Conservation (phyloP, 2,113 vertebrate species). For the Thomomys bottae region DNA sequence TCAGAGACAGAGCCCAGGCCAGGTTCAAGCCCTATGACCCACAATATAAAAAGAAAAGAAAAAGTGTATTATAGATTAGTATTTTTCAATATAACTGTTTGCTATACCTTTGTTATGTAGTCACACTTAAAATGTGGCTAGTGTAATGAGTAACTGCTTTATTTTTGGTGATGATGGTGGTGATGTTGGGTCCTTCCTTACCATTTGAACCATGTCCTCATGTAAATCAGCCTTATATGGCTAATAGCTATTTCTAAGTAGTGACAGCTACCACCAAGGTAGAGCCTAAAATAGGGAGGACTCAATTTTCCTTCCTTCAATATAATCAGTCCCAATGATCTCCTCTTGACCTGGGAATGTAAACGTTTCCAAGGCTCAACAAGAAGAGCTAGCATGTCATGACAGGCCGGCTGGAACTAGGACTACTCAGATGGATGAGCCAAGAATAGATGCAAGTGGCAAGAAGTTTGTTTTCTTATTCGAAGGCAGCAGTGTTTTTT, state of each 20-base stretch:
- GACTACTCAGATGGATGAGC: not conserved
- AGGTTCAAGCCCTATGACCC: too few species aligned
- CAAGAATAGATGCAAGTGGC: not conserved
- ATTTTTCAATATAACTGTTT: not conserved
- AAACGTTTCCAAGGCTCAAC: not conserved
- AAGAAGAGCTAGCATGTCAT: not conserved
- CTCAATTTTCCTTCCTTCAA: not conserved
- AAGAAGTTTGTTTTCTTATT: not conserved
- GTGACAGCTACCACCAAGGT: not conserved
- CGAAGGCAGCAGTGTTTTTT: slow-evolving; percentile 24
- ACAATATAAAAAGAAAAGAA: too few species aligned
- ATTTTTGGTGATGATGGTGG: not conserved
- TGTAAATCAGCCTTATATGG: too few species aligned
- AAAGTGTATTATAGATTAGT: not conserved
- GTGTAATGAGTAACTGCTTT: not conserved
- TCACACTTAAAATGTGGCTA: not conserved
- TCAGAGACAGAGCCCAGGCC: too few species aligned
- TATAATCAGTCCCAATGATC: not conserved
- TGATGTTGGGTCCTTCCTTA: too few species aligned
- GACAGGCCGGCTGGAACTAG: not conserved
- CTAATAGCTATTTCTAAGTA: not conserved
- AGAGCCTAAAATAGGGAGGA: not conserved
- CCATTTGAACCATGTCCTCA: too few species aligned
- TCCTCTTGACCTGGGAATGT: not conserved
- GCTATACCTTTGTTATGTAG: not conserved